Base-by-base conservation (phyloP, 2,888 invertebrate species). In the Lasioglossum malachurum region DNA sequence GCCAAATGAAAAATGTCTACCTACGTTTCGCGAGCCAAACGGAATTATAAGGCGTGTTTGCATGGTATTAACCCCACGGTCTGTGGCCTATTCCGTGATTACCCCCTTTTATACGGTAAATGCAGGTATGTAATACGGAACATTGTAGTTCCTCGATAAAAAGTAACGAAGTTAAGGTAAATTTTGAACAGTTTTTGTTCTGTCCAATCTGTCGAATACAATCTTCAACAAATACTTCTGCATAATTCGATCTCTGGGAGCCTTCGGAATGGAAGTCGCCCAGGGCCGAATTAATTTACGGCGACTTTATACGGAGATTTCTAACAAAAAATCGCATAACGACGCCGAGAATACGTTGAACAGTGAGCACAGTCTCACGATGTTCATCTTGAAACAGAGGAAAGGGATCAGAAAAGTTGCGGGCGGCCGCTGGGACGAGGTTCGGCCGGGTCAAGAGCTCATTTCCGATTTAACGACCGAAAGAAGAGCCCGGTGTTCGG, bases 391-490 rank as follows among this genome's bases (percentile, higher is more conserved):
- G 23, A 69, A 69, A 23, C 38, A 69, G 44, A 23, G 41, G 53
- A 74, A 82, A 75, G 74, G 73, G 82, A 89, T 84, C 79, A 86
- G 86, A 71, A 81, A 87, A 87, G 83, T 67, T 84, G 78, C 60
- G 23, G 75, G 73, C 75, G 78, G 79, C 71, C 76, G 69, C 41
- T 16, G n/a, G 78, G 83, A 60, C 69, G 64, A 79, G 80, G 75
- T 57, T 73, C 81, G 83, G 78, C 75, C 80, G 74, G 83, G 84
- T 90, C 84, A 90, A 90, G 88, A 88, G 83, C 86, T 90, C 88
- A 87, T 90, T 90, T 87, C 88, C 85, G 87, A 89, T 89, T 89
- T 90, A 90, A 90, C 88, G 90, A 87, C 75, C 78, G 75, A 67
- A 49, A 83, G 82, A 53, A 49, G 35, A 74, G 75, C 23, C 31